Evolutionary conservation across 1,140 invertebrate genomes (phyloP), one percentile per base, ranked within the genome.

Genomic region (Bombus huntii): DNA sequence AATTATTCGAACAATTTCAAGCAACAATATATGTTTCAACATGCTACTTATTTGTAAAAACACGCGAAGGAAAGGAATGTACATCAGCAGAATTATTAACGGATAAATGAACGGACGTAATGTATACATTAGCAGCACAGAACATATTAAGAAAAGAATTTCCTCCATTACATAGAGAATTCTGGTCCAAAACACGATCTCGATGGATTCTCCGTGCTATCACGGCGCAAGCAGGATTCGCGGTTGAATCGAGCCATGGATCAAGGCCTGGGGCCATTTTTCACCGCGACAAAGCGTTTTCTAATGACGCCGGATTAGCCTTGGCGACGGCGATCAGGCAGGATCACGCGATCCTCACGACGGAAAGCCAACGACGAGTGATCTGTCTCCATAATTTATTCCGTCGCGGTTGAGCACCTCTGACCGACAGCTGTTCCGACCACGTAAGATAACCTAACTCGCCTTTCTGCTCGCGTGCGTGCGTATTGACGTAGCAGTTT

Each of bases 401-500:
- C 80, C 42, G 34, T 71, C 37, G 81, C 68, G 80, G 83, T 93
- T 94, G 93, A 93, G 93, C 92, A 91, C 91, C 93, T 81, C 93
- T 94, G 90, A 87, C 88, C 88, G 92, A 93, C 93, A 94, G 93
- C 93, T 94, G 93, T 92, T 93, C 70, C 42, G 79, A 85, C 83
- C 89, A 91, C 90, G 85, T 92, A 89, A 93, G 93, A 93, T 93
- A 93, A 93, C 91, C 92, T 78, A 93, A 94, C 73, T 80, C 77
- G 34, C 59, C 57, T 15, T 47, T 53, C 59, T 10, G 92, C 86
- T 91, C 78, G 91, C 92, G 91, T 91, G 91, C 92, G 91, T 91
- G 90, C 86, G 86, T 88, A 89, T 92, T 90, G 88, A 90, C 85
- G 87, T 86, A 88, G 57, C 75, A 42, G 84, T 89, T 91, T 89